Evolutionary conservation across 1,140 invertebrate species (phyloP), one percentile per base, ranked within the genome.

Genomic region (Panulirus ornatus): DNA sequence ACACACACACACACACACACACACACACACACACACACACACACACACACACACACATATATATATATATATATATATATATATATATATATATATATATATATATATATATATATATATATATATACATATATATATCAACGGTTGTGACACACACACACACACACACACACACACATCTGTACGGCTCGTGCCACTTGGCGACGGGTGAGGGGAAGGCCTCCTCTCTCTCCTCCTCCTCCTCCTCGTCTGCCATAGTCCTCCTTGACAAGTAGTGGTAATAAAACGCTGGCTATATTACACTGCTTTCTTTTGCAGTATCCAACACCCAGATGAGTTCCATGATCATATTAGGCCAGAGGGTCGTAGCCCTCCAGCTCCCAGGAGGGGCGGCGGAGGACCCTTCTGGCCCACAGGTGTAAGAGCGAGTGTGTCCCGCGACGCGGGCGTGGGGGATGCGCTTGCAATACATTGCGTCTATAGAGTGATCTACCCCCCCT

Each of bases 241-340:
- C 70, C 34, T 38, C 44, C 73, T 76, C 73, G 42, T 51, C 76
- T n/a, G n/a, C n/a, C n/a, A n/a, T n/a, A 44, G 14, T 47, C 44
- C 82, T 66, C 58, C 63, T 44, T 84, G 27, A 84, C 82, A 38
- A 84, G 58, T 44, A 84, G 22, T 36, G 82, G 36, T 84, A 84
- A 84, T 84, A 84, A 84, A 84, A 84, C 63, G 40, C 58, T 79
- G 66, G 82, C 66, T 47, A 73, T 84, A 84, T 84, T 84, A 84
- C 83, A 40, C 38, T 51, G 66, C 83, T 73, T 47, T 73, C 83
- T 73, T 73, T 73, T 73, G 83, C 83, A 66, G 66, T 51, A 84
- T 73, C 83, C 83, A 73, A 44, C 83, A 84, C 83, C 47, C 66
- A 71, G 40, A 71, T 84, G 63, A 63, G 82, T 27, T 84, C 63